A percentile compares a stretch with the other conserved stretches of the same genome.
These are phyloP conservation scores for Atta texana DNA, from an alignment of 1,140 invertebrate species.

Conservation along the genomic window DNA sequence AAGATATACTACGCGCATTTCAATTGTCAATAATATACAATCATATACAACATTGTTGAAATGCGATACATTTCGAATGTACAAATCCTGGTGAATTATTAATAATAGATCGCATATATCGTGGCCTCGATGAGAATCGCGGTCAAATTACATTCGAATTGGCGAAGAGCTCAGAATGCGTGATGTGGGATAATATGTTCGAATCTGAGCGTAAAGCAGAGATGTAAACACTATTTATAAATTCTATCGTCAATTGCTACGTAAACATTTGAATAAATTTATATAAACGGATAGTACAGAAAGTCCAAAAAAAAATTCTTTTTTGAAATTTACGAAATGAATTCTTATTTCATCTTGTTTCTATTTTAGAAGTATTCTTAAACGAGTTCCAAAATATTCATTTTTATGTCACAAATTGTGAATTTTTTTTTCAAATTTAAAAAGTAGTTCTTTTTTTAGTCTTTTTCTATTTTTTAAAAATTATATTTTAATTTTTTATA, in stretches of 20 bases:
- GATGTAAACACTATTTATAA: background rate
- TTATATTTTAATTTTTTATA: no score
- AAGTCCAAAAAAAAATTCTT: no score
- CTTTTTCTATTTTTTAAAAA: no score
- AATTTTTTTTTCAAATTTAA: no score
- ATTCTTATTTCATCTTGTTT: no score
- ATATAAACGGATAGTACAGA: background rate
- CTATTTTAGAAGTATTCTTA: no score
- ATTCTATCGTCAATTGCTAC: background rate
- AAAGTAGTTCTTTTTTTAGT: no score
- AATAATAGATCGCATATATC: background rate
- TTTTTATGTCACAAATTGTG: no score
- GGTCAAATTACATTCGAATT: constrained; percentile 1
- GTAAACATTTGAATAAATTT: background rate
- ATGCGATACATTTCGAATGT: background rate
- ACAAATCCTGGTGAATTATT: background rate
- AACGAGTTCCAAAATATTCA: no score
- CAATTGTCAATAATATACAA: background rate
- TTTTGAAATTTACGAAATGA: no score
- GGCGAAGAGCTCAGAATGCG: background rate
- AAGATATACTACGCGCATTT: background rate
- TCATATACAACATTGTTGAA: background rate
- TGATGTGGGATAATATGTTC: background rate
- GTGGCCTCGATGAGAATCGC: background rate
- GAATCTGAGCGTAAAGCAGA: background rate